Evolutionary conservation across 2,888 invertebrate genomes (phyloP).

Genomic region (Cremastinae sp.): DNA sequence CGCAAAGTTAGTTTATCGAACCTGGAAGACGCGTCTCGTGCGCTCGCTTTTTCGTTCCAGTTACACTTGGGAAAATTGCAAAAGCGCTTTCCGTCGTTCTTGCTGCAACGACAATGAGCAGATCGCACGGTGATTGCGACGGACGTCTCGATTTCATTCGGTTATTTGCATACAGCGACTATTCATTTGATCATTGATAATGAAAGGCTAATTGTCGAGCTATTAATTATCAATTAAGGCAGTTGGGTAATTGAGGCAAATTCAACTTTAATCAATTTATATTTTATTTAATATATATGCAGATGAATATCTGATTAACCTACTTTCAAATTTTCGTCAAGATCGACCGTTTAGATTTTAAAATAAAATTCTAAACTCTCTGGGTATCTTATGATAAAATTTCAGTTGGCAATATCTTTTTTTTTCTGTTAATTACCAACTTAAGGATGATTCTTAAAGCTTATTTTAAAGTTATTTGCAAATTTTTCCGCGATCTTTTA

Average conservation of each 20-base stretch:
- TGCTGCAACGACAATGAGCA: conserved; percentile 68
- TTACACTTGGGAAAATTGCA: conserved; percentile 76
- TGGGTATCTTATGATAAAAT: no score
- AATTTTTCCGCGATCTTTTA: no score
- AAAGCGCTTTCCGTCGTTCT: conserved; percentile 75
- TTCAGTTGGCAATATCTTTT: no score
- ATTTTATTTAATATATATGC: neutral
- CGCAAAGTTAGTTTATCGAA: conserved; percentile 4
- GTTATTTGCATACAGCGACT: conserved; percentile 55
- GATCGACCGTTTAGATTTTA: no score
- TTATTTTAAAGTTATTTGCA: no score
- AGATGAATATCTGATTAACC: no score
- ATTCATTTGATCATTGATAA: conserved; percentile 24
- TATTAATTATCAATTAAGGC: no score
- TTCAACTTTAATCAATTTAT: neutral
- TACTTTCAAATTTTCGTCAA: no score
- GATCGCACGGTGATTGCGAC: conserved; percentile 57
- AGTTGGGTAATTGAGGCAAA: no score
- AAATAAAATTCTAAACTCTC: no score
- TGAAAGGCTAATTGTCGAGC: conserved; percentile 47
- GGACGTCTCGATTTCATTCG: conserved; percentile 49
- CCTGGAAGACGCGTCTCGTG: conserved; percentile 14
- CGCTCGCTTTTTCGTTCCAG: conserved; percentile 39
- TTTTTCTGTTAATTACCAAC: no score
- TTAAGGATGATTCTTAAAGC: no score